Base-by-base conservation (phyloP, 2,888 invertebrate species). In the Gastrophysa polygoni region DNA sequence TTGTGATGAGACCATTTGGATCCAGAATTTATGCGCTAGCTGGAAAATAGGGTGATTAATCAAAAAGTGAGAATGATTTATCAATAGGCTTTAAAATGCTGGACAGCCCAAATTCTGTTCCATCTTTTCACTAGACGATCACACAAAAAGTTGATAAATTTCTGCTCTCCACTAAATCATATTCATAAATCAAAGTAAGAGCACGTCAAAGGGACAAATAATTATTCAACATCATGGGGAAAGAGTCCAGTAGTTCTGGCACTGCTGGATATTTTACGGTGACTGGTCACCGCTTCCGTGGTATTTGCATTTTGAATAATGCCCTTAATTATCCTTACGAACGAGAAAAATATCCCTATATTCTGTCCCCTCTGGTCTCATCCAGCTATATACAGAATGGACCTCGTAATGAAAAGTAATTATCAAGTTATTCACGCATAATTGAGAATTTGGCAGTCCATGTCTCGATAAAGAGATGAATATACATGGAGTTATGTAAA, bases 171-270 rank as follows among this genome's bases (percentile, higher is more conserved):
- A 43, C 43, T 20, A 54, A 54, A 67, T 64, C 60, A 59, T 58
- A 64, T 59, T 57, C 60, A 68, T 68, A 68, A 68, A 68, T 68
- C 65, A 68, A 59, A 61, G 61, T 56, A 38, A 50, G 54, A 48
- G 65, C 59, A 61, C 67, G 73, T 78, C 79, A 78, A 79, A 78
- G 76, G 78, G 74, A 69, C 77, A 79, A 79, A 80, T 79, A 78
- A 78, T 75, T 75, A 79, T 76, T 77, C 75, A 78, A 78, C 77
- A 78, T 78, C 78, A 73, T 72, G 73, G 71, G 65, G 62, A 63
- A 67, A 68, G 76, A 75, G 68, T 68, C 67, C 68, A 68, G 59
- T 66, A 63, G 62, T 47, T 64, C 56, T 58, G 58, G 57, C 65
- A 55, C 67, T 61, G 67, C 59, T 63, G 67, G 67, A 68, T 63